A percentile compares a stretch with the other conserved stretches of the same genome.
phyloP scores from a whole-genome alignment of 2,797 vertebrate genomes.

The Poeciliopsis paucimaculata region DNA sequence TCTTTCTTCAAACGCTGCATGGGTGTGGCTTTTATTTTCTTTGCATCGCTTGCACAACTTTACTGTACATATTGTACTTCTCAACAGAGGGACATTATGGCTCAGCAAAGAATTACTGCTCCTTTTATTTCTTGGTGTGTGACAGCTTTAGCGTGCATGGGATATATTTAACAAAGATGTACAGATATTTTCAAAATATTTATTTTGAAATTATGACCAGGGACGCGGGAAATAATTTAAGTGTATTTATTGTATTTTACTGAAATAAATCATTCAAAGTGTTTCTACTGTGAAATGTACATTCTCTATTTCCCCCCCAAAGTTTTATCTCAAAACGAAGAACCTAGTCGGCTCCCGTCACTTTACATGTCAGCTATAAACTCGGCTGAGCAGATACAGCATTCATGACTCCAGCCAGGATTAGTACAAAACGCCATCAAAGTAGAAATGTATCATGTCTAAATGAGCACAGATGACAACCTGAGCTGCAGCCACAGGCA shows the following conservation, averaged over 20 bases:
- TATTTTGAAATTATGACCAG: constrained; percentile 83
- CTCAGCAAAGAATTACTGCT: constrained; percentile 69
- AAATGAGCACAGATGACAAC: constrained; percentile 43
- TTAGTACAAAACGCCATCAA: constrained; percentile 51
- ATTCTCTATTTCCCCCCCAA: constrained; percentile 61
- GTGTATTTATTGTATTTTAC: constrained; percentile 84
- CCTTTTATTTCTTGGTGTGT: constrained; percentile 53
- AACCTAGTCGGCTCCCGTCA: constrained; percentile 6
- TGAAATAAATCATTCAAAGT: constrained; percentile 84
- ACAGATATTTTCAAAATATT: constrained; percentile 91
- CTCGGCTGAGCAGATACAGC: constrained; percentile 60
- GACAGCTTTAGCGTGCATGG: constrained; percentile 60
- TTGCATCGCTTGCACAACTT: constrained; percentile 85
- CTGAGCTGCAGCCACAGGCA: constrained; percentile 28
- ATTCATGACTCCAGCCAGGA: constrained; percentile 41
- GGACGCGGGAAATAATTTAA: constrained; percentile 76
- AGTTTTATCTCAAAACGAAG: constrained; percentile 12
- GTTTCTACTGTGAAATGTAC: constrained; percentile 69
- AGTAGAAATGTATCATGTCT: constrained; percentile 68
- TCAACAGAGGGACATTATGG: constrained; percentile 88
- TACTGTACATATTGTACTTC: constrained; percentile 95
- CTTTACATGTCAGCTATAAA: constrained; percentile 16
- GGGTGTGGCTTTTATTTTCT: constrained; percentile 80
- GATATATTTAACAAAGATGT: constrained; percentile 83
- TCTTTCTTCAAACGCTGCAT: constrained; percentile 81